Percentiles rank a stretch among this genome's conserved stretches.
These are phyloP conservation scores for Gadopsis marmoratus DNA, from an alignment of 2,797 vertebrate species.

Conservation along the genomic window DNA sequence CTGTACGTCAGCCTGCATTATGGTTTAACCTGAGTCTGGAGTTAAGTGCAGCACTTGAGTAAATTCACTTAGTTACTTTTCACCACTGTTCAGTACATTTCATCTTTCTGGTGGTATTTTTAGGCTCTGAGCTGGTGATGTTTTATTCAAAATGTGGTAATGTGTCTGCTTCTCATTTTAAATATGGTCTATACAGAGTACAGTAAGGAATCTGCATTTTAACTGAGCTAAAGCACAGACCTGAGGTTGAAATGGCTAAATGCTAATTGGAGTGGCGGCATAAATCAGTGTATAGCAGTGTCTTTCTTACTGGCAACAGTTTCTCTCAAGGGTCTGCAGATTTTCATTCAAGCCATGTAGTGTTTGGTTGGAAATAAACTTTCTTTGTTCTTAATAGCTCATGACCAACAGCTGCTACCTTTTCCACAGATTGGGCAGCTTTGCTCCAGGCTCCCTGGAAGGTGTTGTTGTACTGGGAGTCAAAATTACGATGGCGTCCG, in stretches of 20 bases:
- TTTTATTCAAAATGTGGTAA: neutral
- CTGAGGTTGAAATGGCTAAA: neutral
- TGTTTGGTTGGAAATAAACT: neutral
- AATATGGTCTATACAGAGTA: neutral
- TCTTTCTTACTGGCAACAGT: neutral
- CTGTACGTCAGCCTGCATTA: neutral
- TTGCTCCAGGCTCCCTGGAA: conserved; percentile 50
- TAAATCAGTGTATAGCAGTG: neutral
- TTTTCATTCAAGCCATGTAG: conserved; percentile 17
- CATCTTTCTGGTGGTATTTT: neutral
- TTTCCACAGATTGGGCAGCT: conserved; percentile 26
- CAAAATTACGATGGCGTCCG: neutral
- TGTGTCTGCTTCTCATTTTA: neutral
- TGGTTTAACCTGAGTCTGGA: neutral
- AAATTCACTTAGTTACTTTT: neutral
- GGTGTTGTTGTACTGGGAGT: conserved; percentile 49
- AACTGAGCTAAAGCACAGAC: neutral
- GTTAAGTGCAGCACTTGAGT: neutral
- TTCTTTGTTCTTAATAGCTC: neutral
- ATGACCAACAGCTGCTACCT: conserved; percentile 52
- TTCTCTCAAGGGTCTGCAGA: neutral
- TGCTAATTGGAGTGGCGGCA: neutral
- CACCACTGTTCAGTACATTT: neutral
- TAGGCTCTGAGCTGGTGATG: neutral
- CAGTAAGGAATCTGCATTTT: neutral